phyloP scores from a whole-genome alignment of 2,888 invertebrate genomes.

The Oligia latruncula region DNA sequence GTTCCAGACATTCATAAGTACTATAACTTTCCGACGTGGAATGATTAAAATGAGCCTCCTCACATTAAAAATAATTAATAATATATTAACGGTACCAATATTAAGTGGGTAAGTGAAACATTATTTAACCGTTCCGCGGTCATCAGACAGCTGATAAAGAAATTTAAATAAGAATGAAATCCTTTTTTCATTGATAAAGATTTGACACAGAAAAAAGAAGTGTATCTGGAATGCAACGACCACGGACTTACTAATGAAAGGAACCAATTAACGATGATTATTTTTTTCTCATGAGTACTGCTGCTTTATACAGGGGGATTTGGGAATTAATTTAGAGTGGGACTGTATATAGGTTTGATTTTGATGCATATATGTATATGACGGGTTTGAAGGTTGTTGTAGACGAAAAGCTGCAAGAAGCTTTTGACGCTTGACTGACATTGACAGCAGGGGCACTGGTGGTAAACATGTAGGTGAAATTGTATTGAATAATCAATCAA shows the following conservation, averaged over 20 bases:
- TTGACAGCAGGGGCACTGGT: not conserved
- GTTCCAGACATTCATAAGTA: not conserved
- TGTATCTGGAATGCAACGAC: constrained; percentile 84
- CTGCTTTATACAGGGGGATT: constrained; percentile 77
- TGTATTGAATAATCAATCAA: not conserved
- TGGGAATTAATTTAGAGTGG: constrained; percentile 16
- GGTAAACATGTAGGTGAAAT: not conserved
- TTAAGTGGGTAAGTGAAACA: constrained; percentile 77
- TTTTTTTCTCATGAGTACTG: constrained; percentile 86
- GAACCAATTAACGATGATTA: constrained; percentile 89
- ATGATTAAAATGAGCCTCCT: not conserved
- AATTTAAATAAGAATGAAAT: constrained; percentile 89
- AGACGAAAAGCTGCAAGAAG: not conserved
- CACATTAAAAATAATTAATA: constrained; percentile 34
- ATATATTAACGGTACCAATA: constrained; percentile 60
- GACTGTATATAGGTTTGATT: not conserved
- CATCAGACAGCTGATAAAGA: constrained; percentile 84
- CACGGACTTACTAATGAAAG: constrained; percentile 89
- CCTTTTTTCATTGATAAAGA: constrained; percentile 89
- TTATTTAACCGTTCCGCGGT: constrained; percentile 80
- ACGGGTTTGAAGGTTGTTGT: not conserved
- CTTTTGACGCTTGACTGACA: not conserved
- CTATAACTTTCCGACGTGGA: not conserved
- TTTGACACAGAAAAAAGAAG: constrained; percentile 89
- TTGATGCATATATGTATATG: not conserved